These are phyloP conservation scores for Gambusia yucatana DNA, from an alignment of 2,797 vertebrate genomes.

Conservation along the genomic window DNA sequence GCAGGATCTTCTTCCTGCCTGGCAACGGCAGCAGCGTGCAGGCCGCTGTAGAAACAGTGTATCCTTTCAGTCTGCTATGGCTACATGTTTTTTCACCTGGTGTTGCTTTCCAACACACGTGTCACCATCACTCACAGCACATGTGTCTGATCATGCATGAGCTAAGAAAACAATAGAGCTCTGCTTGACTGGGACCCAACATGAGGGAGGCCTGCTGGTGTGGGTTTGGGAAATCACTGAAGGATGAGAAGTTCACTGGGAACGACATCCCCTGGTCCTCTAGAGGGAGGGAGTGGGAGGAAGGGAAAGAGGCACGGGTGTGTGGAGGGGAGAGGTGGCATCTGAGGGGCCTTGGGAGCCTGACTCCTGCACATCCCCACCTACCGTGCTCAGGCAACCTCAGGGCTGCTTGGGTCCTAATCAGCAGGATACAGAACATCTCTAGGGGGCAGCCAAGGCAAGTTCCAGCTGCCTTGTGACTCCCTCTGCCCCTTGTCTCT, in stretches of 20 bases:
- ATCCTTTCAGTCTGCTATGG: constrained; percentile 52
- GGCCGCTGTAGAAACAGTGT: constrained; percentile 39
- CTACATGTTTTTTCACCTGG: constrained; percentile 38
- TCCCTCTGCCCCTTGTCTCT: constrained; percentile 54
- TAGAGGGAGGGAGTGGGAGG: constrained; percentile 25
- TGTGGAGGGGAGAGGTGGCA: constrained; percentile 52
- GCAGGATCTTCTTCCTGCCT: not conserved
- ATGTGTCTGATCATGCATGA: constrained; percentile 69
- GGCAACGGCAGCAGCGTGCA: not conserved
- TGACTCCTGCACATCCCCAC: constrained; percentile 43
- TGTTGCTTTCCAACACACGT: constrained; percentile 68
- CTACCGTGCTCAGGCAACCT: constrained; percentile 57
- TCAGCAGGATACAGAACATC: constrained; percentile 82
- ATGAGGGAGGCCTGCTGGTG: constrained; percentile 44
- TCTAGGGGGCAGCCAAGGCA: constrained; percentile 62
- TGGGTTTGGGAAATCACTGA: constrained; percentile 72
- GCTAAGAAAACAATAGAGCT: constrained; percentile 52
- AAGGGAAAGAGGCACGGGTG: constrained; percentile 39
- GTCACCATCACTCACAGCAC: constrained; percentile 57
- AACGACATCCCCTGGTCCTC: constrained; percentile 69
- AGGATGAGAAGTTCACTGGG: constrained; percentile 70
- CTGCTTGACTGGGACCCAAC: constrained; percentile 57
- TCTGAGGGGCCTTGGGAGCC: constrained; percentile 59
- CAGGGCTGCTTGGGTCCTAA: constrained; percentile 75
- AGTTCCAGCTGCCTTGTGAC: constrained; percentile 76